Conservation (phyloP, 2,113 vertebrate species). For the Vanacampus margaritifer region DNA sequence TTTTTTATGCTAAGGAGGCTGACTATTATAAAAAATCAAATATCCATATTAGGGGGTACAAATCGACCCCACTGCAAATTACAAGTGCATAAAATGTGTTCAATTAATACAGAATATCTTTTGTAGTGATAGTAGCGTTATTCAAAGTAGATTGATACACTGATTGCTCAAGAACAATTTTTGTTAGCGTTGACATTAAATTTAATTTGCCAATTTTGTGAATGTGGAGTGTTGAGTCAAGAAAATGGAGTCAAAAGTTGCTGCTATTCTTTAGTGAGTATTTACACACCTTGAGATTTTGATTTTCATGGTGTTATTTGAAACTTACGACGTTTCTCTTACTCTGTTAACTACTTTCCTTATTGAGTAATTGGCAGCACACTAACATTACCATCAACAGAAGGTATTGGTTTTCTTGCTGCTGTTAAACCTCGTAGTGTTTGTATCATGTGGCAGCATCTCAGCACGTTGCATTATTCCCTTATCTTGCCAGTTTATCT, state of each 20-base stretch:
- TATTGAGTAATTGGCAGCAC: too few relatives aligned
- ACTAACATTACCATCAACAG: constrained; percentile 16
- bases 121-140: not conserved
- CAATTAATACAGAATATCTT: not conserved
- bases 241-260: not conserved
- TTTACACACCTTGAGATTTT: too few relatives aligned
- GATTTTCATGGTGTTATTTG: not conserved
- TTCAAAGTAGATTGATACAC: too few relatives aligned
- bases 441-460: constrained; percentile 56
- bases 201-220: not conserved
- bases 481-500: constrained; percentile 72
- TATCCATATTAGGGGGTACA: not conserved
- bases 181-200: not conserved
- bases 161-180: not conserved
- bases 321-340: not conserved
- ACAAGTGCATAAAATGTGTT: not conserved
- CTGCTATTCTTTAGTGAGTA: not conserved
- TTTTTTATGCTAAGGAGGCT: too few relatives aligned
- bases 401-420: constrained; percentile 39
- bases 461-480: constrained; percentile 70
- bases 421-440: constrained; percentile 49
- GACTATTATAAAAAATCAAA: not conserved
- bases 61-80: not conserved
- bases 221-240: not conserved
- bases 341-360: not conserved